Conservation (phyloP, 2,888 invertebrate species). For the Idaea biselata region DNA sequence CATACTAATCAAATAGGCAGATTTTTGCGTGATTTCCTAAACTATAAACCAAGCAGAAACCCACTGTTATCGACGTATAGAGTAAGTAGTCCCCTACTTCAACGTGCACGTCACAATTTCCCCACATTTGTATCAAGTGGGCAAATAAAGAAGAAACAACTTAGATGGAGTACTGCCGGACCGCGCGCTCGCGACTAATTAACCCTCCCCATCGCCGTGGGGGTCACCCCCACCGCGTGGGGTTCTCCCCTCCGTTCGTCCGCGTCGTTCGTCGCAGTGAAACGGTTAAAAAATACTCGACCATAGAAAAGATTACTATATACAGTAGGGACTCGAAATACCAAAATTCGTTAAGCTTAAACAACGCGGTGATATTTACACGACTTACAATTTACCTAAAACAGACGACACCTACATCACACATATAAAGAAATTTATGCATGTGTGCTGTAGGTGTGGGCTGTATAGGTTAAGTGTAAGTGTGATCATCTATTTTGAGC, state of each 20-base stretch:
- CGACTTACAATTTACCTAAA: too few relatives aligned
- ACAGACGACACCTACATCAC: too few relatives aligned
- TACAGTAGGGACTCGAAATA: too few relatives aligned
- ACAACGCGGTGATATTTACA: too few relatives aligned
- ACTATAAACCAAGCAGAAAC: background rate
- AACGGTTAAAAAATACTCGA: conserved; percentile 64
- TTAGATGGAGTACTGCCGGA: conserved; percentile 75
- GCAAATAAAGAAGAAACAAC: conserved; percentile 79
- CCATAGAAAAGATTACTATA: too few relatives aligned
- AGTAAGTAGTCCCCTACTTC: conserved; percentile 17
- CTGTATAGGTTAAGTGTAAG: too few relatives aligned
- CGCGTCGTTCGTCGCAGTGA: conserved; percentile 18
- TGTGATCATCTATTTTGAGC: too few relatives aligned
- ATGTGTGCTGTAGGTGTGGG: too few relatives aligned
- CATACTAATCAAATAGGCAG: too few relatives aligned
- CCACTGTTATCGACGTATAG: background rate
- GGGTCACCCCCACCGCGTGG: conserved; percentile 37
- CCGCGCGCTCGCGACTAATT: conserved; percentile 79
- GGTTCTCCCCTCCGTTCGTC: conserved; percentile 28
- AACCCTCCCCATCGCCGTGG: conserved; percentile 55
- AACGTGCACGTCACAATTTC: conserved; percentile 34
- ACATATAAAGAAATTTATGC: too few relatives aligned
- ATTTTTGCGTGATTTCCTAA: too few relatives aligned
- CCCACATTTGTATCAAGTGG: conserved; percentile 77
- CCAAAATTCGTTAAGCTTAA: too few relatives aligned